Evolutionary conservation across 2,797 vertebrate species (phyloP), one percentile per base, ranked within the genome.

Genomic region (Eulemur albifrons): DNA sequence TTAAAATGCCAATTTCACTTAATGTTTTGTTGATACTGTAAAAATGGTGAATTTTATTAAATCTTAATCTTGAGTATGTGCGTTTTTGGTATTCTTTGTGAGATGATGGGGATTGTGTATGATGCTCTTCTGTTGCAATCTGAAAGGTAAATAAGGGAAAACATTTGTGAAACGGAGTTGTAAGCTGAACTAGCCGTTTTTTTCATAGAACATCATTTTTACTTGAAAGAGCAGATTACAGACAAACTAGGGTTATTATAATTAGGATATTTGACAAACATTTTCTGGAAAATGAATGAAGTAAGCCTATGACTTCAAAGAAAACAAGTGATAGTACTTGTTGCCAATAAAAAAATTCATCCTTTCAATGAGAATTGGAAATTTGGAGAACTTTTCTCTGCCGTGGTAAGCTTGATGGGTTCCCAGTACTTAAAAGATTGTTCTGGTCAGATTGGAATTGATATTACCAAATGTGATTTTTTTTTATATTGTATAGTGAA

Each of bases 351-450:
- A 86, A 88, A 73, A 85, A 79, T 40, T 67, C 48, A 95, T 32
- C 11, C 38, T 88, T 94, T 94, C 54, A 88, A 70, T 48, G 38
- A 95, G 92, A 92, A 50, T 83, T 83, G 88, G 70, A 67, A 92
- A 92, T 90, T 89, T 75, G 81, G 21, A 77, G 82, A 95, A 69
- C 21, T 88, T 54, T 25, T 67, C 11, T 43, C 27, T 81, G 30
- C 43, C 27, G 43, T 50, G 89, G 8, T 84, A 80, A 88, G 57
- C 32, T 82, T 96, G 43, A 40, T 35, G 85, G 48, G 23, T 81
- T 96, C 48, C 45, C 32, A 43, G 8, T 85, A 72, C 35, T 93
- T 90, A 76, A 45, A 85, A 88, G 45, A 83, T 38, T 69, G 5
- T 82, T 80, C 12, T 90, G 76, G 21, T 93, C 23, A 89, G 32